Base-by-base conservation (phyloP, 2,113 vertebrate species). In the Perca schrenkii region DNA sequence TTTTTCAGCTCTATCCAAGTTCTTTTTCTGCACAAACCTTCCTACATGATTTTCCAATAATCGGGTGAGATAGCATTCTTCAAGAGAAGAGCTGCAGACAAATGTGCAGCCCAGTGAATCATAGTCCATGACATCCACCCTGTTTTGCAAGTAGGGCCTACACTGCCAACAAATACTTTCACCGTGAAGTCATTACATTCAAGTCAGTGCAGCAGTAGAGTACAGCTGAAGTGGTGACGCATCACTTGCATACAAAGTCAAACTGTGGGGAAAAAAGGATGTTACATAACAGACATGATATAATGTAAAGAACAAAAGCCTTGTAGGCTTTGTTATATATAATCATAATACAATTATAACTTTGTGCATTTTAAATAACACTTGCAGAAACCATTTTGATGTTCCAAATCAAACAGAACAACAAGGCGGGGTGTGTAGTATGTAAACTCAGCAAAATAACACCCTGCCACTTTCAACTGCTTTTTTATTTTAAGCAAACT, bases 141-240 rank as follows among this genome's bases (percentile, higher is more conserved):
- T 88, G 81, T 86, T 89, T 54, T 82, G 79, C 61, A 36, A 79
- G 68, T 31, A 66, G 61, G 61, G 63, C 63, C 43, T 47, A 75
- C 75, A 50, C 64, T 72, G 91, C 92, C 91, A 93, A 83, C 76
- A 86, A 86, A 96, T 96, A 84, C 57, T 93, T 95, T 80, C 65
- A 90, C 77, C 72, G 85, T 96, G 95, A 96, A 85, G 94, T 95
- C 92, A 95, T 83, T 57, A 28, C 43, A 67, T 80, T 88, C 75
- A 81, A 62, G 75, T 90, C 78, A 68, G 80, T 22, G 64, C 73
- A 84, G 71, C 31, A 17, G 79, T 4, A 11, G 65, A 74, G 53
- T 43, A 72, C 74, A 84, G 83, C 75, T 62, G 70, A 61, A 77
- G 16, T 16, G 36, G 66, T 69, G 56, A 68, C 47, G 21, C 49